These are phyloP conservation scores for Hippoglossus hippoglossus DNA, from an alignment of 2,797 vertebrate species.

Conservation along the genomic window DNA sequence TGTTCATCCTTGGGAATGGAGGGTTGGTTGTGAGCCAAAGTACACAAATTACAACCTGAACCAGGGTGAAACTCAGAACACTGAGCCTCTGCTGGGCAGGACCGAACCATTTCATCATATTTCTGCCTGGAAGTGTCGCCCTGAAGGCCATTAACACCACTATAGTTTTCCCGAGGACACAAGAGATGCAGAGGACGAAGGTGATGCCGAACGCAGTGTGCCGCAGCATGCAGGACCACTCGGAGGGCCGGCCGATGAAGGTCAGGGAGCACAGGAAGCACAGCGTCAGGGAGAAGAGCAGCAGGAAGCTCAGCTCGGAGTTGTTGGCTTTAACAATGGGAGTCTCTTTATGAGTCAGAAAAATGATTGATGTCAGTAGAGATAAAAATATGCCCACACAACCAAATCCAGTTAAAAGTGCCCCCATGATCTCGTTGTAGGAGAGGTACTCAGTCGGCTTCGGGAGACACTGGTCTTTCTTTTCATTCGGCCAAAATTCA, in stretches of 20 bases:
- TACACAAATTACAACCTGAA: too few species aligned
- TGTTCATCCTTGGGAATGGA: too few species aligned
- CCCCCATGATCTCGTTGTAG: slow-evolving; percentile 76
- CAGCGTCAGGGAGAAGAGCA: slow-evolving; percentile 82
- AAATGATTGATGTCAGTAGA: slow-evolving; percentile 62
- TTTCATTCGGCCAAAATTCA: slow-evolving; percentile 76
- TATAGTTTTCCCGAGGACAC: slow-evolving; percentile 83
- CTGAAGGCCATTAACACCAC: slow-evolving; percentile 83
- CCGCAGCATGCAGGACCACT: slow-evolving; percentile 84
- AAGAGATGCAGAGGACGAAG: slow-evolving; percentile 83
- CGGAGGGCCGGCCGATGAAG: slow-evolving; percentile 80
- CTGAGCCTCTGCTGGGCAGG: too few species aligned
- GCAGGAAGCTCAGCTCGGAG: slow-evolving; percentile 82
- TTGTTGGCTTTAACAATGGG: slow-evolving; percentile 82
- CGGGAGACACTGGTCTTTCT: slow-evolving; percentile 66
- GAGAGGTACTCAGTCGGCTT: slow-evolving; percentile 80
- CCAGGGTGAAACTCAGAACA: too few species aligned
- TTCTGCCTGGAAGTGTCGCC: slow-evolving; percentile 79
- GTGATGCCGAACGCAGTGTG: slow-evolving; percentile 84
- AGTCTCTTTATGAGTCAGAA: slow-evolving; percentile 79
- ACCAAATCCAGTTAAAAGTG: slow-evolving; percentile 67
- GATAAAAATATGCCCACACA: slow-evolving; percentile 71
- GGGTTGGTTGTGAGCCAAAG: too few species aligned
- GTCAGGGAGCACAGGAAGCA: slow-evolving; percentile 84
- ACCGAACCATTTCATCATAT: too few species aligned